Evolutionary conservation across 2,113 vertebrate genomes (phyloP).

Genomic region (Bagarius yarrelli): DNA sequence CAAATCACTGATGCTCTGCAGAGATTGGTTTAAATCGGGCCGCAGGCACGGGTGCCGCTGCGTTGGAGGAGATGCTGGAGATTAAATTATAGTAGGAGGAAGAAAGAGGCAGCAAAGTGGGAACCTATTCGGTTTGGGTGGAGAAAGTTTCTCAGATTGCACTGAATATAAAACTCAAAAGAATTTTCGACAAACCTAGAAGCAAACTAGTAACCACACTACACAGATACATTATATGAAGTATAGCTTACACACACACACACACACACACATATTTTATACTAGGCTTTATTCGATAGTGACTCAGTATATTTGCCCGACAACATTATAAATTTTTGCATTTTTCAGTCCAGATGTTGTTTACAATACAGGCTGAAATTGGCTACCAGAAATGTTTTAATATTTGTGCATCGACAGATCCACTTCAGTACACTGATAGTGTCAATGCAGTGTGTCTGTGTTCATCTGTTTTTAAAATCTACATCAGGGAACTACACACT

Average conservation of each 20-base stretch:
- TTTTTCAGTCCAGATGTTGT: slow-evolving; percentile 26
- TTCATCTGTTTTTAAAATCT: background rate
- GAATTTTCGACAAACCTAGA: slow-evolving; percentile 54
- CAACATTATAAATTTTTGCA: slow-evolving; percentile 31
- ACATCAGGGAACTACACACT: no score
- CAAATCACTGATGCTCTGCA: slow-evolving; percentile 60
- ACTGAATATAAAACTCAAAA: slow-evolving; percentile 66
- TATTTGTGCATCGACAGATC: slow-evolving; percentile 31
- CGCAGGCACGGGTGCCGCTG: slow-evolving; percentile 50
- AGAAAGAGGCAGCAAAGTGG: slow-evolving; percentile 48
- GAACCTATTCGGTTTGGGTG: slow-evolving; percentile 53
- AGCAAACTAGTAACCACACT: slow-evolving; percentile 42
- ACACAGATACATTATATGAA: background rate
- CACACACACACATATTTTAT: background rate
- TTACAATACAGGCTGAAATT: slow-evolving; percentile 30
- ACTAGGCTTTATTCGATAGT: slow-evolving; percentile 1
- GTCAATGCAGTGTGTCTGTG: background rate
- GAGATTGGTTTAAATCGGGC: slow-evolving; percentile 68
- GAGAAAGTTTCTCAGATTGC: slow-evolving; percentile 69
- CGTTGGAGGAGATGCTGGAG: slow-evolving; percentile 56
- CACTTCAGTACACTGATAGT: slow-evolving; percentile 33
- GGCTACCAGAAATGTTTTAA: slow-evolving; percentile 24
- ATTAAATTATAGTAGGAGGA: slow-evolving; percentile 66
- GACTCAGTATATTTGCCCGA: slow-evolving; percentile 16
- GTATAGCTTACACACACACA: background rate